Evolutionary conservation across 2,113 vertebrate genomes (phyloP).

Genomic region (Lates calcarifer): DNA sequence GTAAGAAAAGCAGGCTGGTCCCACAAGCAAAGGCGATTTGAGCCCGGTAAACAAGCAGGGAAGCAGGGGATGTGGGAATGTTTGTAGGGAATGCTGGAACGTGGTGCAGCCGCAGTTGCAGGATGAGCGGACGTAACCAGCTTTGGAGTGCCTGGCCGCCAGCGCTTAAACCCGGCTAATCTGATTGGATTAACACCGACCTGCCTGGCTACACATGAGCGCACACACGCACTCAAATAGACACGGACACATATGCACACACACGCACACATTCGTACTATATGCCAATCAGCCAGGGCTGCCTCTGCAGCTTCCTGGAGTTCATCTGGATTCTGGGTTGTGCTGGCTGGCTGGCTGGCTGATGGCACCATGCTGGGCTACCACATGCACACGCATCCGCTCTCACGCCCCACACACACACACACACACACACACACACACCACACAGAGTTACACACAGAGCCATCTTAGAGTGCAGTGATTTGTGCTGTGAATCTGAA

Average conservation of each 20-base stretch:
- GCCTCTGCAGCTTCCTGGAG: conserved; percentile 62
- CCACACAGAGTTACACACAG: conserved; percentile 24
- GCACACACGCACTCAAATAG: neutral
- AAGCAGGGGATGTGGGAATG: conserved; percentile 56
- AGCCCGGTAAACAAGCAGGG: conserved; percentile 31
- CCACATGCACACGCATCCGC: conserved; percentile 53
- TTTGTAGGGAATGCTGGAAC: conserved; percentile 61
- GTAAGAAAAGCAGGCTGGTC: conserved; percentile 15
- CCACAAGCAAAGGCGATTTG: conserved; percentile 24
- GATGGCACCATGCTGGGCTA: conserved; percentile 65
- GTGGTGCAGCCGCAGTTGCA: conserved; percentile 27
- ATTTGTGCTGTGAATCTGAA: conserved; percentile 78
- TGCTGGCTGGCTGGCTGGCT: conserved; percentile 53
- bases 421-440: conserved; percentile 18
- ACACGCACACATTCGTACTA: conserved; percentile 17
- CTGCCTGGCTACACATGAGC: conserved; percentile 68
- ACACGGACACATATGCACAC: conserved; percentile 7
- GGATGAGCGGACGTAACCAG: conserved; percentile 79
- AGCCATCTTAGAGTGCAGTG: conserved; percentile 53
- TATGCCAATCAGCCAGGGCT: conserved; percentile 56
- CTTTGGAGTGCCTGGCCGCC: conserved; percentile 76
- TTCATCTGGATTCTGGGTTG: conserved; percentile 70
- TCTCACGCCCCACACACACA: conserved; percentile 29
- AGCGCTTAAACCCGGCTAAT: conserved; percentile 83
- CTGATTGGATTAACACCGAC: conserved; percentile 86